phyloP scores from a whole-genome alignment of 2,888 invertebrate genomes.

The Therioaphis trifolii region DNA sequence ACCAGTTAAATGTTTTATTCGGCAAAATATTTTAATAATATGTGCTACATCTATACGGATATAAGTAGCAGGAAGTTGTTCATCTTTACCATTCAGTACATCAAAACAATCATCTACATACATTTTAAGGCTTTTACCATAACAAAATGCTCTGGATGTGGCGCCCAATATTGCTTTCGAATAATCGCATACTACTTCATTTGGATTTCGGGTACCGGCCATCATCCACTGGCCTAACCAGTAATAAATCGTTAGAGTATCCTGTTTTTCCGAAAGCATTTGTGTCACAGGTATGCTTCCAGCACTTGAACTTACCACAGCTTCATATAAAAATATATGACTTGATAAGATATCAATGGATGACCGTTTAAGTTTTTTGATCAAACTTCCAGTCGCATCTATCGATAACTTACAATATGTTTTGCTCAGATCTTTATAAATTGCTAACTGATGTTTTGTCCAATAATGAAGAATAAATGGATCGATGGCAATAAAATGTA shows the following conservation, averaged over 20 bases:
- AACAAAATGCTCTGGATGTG: no score
- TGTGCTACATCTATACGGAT: no score
- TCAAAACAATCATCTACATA: no score
- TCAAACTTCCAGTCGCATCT: neutral
- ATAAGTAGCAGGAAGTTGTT: no score
- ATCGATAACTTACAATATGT: neutral
- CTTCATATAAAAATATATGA: slow-evolving; percentile 2
- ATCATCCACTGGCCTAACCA: neutral
- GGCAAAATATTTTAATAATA: no score
- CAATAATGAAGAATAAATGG: no score
- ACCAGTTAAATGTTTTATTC: no score
- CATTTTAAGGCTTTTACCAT: no score
- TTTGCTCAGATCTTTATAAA: no score
- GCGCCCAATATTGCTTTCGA: neutral
- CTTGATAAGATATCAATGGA: neutral
- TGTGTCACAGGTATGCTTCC: neutral
- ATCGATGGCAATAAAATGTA: no score
- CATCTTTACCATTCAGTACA: no score
- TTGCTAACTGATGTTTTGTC: neutral
- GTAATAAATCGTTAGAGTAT: neutral
- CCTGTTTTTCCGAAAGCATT: neutral
- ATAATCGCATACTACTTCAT: neutral
- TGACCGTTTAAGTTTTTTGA: neutral
- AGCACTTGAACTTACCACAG: neutral
- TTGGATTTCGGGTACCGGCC: neutral